Base-by-base conservation (phyloP, 2,113 vertebrate species). In the Spea multiplicata region DNA sequence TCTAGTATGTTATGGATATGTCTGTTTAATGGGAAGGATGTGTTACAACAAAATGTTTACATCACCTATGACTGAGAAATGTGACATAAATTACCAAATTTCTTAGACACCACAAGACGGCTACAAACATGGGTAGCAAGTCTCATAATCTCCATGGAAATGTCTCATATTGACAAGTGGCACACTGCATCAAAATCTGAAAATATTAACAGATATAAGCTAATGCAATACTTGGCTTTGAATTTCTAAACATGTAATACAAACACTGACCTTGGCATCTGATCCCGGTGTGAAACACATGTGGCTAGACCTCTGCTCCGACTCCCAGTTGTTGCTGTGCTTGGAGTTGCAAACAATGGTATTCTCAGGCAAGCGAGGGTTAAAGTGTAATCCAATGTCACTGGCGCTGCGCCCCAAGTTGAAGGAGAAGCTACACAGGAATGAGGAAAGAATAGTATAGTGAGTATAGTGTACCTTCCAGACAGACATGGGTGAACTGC, bases 351-450 rank as follows among this genome's bases (percentile, higher is more conserved):
- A 95, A 73, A 96, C 88, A 0, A 96, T 88, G 64, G 87, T 86
- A 5, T 89, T 88, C 7, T 96, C 92, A 0, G 83, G n/a, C 83
- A 97, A 94, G 52, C 94, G 92, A 0, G 95, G 95, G 72, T 92
- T 97, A 73, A 97, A 95, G 73, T 97, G 96, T 68, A 98, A 7
- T 0, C 85, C 91, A 74, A 96, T 46, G 45, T 94, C 88, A 0
- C 85, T 87, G 0, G 50, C 4, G 8, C 30, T 83, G 52, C 2
- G 61, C 69, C 95, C 94, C 0, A 96, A 89, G 82, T 98, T 94
- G 3, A 96, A 87, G 70, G 80, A 83, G 85, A 98, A 96, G 57
- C 94, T 96, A 82, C 44, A 48, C 3, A 64, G 13, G 57, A 16
- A 8, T 62, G 48, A 73, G 8, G 8, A 70, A 48, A 10, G 49